phyloP scores from a whole-genome alignment of 1,140 invertebrate species.

The Eumeta japonica region DNA sequence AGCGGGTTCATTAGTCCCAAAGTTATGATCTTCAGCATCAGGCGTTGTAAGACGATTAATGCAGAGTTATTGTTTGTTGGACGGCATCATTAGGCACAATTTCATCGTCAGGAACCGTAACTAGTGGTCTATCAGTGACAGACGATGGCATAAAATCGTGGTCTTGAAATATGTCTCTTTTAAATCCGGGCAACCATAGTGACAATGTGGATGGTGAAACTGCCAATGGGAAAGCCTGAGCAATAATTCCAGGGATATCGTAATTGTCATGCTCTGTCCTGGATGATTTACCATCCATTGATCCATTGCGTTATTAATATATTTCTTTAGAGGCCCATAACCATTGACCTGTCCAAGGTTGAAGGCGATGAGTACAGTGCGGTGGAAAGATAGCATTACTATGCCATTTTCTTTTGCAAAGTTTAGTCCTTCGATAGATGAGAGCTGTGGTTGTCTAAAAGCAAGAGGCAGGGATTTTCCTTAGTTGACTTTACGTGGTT shows the following conservation, averaged over 20 bases:
- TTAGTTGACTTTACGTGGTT: conserved; percentile 19
- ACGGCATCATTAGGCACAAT: background rate
- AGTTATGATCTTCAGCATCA: no score
- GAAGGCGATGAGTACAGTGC: conserved; percentile 1
- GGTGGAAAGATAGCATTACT: conserved; percentile 3
- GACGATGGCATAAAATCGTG: background rate
- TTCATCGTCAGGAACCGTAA: background rate
- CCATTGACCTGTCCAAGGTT: conserved; percentile 4
- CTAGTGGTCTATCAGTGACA: background rate
- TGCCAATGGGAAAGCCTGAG: background rate
- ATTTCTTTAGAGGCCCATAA: conserved; percentile 3
- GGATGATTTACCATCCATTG: conserved; percentile 3
- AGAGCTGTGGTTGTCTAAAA: conserved; percentile 34
- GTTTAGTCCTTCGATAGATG: conserved; percentile 19
- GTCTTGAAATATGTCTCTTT: background rate
- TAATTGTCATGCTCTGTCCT: conserved; percentile 2
- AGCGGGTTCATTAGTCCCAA: no score
- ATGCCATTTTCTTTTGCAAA: conserved; percentile 16
- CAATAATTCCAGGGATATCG: conserved; percentile 2
- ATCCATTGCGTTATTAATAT: background rate
- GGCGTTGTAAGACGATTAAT: no score
- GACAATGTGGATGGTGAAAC: background rate
- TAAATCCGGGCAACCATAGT: background rate
- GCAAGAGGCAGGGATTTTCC: conserved; percentile 22
- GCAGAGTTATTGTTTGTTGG: no score